phyloP scores from a whole-genome alignment of 2,888 invertebrate genomes.

The Cosmorhoe ocellata region DNA sequence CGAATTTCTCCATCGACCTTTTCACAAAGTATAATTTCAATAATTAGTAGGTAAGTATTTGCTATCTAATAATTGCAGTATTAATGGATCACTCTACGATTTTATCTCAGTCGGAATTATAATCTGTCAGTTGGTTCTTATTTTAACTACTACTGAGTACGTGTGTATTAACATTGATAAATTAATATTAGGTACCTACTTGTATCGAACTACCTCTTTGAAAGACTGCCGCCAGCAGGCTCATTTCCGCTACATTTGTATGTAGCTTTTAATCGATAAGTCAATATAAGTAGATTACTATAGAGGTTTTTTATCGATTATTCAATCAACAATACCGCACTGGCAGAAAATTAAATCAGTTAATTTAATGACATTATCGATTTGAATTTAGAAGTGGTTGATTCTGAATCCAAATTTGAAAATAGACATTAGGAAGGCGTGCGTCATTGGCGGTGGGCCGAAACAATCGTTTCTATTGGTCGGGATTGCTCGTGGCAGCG shows the following conservation, averaged over 20 bases:
- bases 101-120: conserved; percentile 20
- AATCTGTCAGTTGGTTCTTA: conserved; percentile 16
- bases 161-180: too few relatives aligned
- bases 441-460: conserved; percentile 57
- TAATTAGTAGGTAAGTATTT: neutral
- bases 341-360: neutral
- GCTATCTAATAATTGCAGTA: conserved; percentile 3
- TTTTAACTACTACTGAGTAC: conserved; percentile 6
- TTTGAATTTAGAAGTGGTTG: conserved; percentile 2
- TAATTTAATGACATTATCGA: neutral
- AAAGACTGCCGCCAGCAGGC: conserved; percentile 10
- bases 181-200: too few relatives aligned
- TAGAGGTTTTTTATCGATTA: too few relatives aligned
- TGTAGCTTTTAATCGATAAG: conserved; percentile 3
- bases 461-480: conserved; percentile 54
- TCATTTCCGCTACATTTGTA: conserved; percentile 13
- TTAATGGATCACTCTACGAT: conserved; percentile 9
- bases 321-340: neutral
- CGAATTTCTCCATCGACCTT: conserved; percentile 9
- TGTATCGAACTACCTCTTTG: conserved; percentile 7
- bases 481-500: conserved; percentile 58
- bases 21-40: neutral
- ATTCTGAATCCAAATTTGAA: conserved; percentile 61
- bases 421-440: conserved; percentile 75
- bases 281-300: too few relatives aligned